Base-by-base conservation (phyloP, 2,888 invertebrate genomes). In the Lampropteryx suffumata region DNA sequence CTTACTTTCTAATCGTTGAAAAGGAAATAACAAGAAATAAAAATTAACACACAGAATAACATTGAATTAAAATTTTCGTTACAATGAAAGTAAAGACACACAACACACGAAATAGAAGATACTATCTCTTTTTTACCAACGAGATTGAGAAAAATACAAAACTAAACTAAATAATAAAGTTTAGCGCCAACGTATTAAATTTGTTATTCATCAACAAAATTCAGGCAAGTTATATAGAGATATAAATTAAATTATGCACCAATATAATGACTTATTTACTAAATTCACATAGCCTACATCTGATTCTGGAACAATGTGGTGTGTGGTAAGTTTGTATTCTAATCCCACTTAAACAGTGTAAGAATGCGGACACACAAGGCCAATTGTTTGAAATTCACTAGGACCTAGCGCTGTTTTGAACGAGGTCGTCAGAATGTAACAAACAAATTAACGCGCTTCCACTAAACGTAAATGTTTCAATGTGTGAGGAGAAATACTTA, bases 201-300 rank as follows among this genome's bases (percentile, higher is more conserved):
- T 17, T 17, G 2, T 2, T 3, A 17, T 7, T 28, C 12, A 9
- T 17, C 5, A 30, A 35, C 30, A 26, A 12, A 10, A 21, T 21
- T 17, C 1, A 24, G 24, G 6, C 6, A 6, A 24, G 6, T 17
- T 17, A 17, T 17, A 3, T 17, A 2, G 17, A 17, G 17, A 17
- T 59, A 61, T 44, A 61, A 60, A 61, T 61, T 73, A 69, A 64
- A 83, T 83, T 84, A 86, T 85, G 84, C 84, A 85, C 82, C 83
- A 71, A 66, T 45, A 61, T 55, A 61, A 61, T 53, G 59, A n/a
- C 71, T 71, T 72, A 77, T 48, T 2, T 59, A 61, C 70, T 80
- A 79, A 53, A 67, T 68, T 76, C n/a, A n/a, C 82, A 85, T 85
- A 84, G 84, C 82, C 83, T 84, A 83, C 40, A 76, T 74, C 74